Evolutionary conservation across 2,113 vertebrate species (phyloP).

Genomic region (Salvator merianae): DNA sequence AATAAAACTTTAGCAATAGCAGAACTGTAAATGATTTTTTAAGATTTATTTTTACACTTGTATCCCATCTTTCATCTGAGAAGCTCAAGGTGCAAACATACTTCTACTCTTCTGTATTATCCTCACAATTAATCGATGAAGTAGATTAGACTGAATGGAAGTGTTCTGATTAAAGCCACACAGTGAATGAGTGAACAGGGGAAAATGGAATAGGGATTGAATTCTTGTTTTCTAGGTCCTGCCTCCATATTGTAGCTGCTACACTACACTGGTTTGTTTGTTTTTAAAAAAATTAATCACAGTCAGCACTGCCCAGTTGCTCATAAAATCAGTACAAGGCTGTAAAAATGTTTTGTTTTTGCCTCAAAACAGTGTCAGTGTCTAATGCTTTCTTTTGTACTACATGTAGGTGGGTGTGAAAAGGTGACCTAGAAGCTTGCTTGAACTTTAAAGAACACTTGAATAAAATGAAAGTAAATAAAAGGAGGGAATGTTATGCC

Average conservation of each 20-base stretch:
- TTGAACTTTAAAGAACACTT: constrained; percentile 3
- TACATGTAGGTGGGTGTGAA: neutral
- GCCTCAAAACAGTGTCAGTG: neutral
- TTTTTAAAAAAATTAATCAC: too few species aligned
- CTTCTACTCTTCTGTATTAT: too few species aligned
- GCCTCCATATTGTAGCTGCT: neutral
- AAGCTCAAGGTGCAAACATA: too few species aligned
- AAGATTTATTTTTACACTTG: too few species aligned
- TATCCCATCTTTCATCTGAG: neutral
- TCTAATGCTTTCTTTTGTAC: neutral
- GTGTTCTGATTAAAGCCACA: too few species aligned
- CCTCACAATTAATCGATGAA: too few species aligned
- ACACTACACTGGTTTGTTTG: too few species aligned
- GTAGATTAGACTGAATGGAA: too few species aligned
- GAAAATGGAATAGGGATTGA: too few species aligned
- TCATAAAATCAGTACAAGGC: neutral
- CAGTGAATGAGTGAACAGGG: too few species aligned
- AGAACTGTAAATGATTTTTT: neutral
- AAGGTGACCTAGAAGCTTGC: neutral
- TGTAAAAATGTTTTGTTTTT: neutral
- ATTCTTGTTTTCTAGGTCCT: too few species aligned
- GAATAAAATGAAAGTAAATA: neutral
- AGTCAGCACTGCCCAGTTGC: too few species aligned
- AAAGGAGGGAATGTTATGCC: neutral
- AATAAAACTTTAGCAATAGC: neutral